Evolutionary conservation across 2,888 invertebrate species (phyloP), one percentile per base, ranked within the genome.

Genomic region (Andrena minutula): DNA sequence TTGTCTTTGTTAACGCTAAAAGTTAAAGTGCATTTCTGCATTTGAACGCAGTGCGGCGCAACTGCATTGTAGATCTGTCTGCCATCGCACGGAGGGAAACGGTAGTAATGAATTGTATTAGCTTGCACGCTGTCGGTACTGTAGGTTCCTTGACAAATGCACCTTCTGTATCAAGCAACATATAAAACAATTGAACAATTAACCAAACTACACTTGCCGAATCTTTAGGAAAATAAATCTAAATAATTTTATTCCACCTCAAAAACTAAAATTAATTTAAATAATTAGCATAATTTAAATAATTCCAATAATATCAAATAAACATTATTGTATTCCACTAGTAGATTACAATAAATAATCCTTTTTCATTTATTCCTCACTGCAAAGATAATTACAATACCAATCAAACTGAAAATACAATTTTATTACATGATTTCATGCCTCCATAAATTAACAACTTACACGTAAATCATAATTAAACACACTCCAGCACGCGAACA

Each of bases 11-110:
- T 6, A 10, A 20, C 7, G 10, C 16, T 10, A n/a, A 41, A 5
- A 20, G 0, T 12, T 12, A 47, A 35, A n/a, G n/a, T 60, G 28
- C 58, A 7, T 65, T 77, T 41, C 12, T 41, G 41, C 16, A 41
- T 41, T 4, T 56, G 51, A 63, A 64, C 0, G 10, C 8, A 8
- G n/a, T 20, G 64, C 35, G 32, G 3, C 51, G 66, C 71, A 71
- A 69, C 65, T 79, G 64, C 70, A 23, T 79, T 35, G 65, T 35
- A 75, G 86, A 74, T 64, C 35, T 23, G 51, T 85, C 86, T 83
- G 92, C 92, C 91, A 90, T 86, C 92, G 65, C 73, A 85, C 92
- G 92, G 90, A 56, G 63, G 51, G 70, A 82, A 84, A 71, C 63
- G 68, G 86, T 90, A 90, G 85, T 84, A 65, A 47, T 74, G 51